Conservation (phyloP, 35 echinoderm and acorn worm genomes). For the Chiridota heheva region DNA sequence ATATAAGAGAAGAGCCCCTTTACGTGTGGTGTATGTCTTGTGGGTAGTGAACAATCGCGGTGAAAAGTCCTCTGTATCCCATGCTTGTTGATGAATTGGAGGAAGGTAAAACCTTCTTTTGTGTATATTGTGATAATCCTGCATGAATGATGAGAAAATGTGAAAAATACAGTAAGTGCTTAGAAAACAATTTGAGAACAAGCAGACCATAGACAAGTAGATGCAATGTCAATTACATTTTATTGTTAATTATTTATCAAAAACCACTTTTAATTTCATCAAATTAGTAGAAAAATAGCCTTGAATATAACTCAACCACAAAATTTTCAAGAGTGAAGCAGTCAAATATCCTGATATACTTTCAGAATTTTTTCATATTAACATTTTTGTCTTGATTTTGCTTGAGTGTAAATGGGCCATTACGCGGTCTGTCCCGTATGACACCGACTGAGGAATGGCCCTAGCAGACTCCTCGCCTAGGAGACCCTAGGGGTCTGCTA, state of each 20-base stretch:
- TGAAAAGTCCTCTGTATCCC: conserved; percentile 35
- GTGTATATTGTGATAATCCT: conserved; percentile 95
- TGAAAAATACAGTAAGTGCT: not conserved
- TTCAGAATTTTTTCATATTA: too few relatives aligned
- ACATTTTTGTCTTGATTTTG: too few relatives aligned
- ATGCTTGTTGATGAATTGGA: conserved; percentile 75
- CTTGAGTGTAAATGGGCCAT: too few relatives aligned
- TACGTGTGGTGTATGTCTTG: conserved; percentile 83
- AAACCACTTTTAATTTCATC: not conserved
- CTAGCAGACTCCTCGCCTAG: too few relatives aligned
- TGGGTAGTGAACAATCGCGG: conserved; percentile 55
- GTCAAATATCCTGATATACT: too few relatives aligned
- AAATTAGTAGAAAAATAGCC: too few relatives aligned
- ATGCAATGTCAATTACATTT: not conserved
- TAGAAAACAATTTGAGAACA: not conserved
- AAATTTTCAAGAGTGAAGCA: too few relatives aligned
- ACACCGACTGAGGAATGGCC: too few relatives aligned
- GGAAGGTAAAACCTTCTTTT: conserved; percentile 79
- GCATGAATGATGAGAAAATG: not conserved
- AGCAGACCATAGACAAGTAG: not conserved
- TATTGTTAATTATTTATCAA: not conserved
- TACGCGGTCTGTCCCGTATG: too few relatives aligned
- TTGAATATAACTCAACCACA: too few relatives aligned
- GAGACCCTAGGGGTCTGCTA: too few relatives aligned
- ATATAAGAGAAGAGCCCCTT: conserved; percentile 88